Evolutionary conservation across 1,140 invertebrate species (phyloP), one percentile per base, ranked within the genome.

Genomic region (Drosophila kepulauana): DNA sequence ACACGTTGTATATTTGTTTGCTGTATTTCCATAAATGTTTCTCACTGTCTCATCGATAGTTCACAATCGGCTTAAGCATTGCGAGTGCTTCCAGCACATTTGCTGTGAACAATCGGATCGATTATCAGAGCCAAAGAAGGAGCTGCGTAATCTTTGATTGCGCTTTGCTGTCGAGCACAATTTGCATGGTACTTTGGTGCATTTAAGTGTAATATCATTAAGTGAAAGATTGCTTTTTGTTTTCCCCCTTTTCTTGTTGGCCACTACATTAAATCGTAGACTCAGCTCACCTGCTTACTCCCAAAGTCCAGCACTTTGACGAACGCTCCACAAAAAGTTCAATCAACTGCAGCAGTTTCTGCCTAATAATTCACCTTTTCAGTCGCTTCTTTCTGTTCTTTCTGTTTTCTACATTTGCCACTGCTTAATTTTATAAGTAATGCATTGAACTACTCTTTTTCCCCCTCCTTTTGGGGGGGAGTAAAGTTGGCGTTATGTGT

Each of bases 401-500:
- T 86, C 64, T 59, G 45, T 67, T 80, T 78, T 70, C 58, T 33
- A 25, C 67, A 28, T 51, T 72, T 65, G 82, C 71, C 72, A 87
- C 82, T 86, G 75, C 70, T 87, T 87, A 86, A 86, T 86, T 79
- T 79, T 86, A 82, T 82, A 79, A 77, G 82, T 87, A 86, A 79
- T 75, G 75, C 71, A 78, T 84, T 79, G 45, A 56, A 61, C 62
- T 75, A 64, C 41, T 70, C 70, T 73, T 72, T 66, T 52, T 51
- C 6, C 6, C 35, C 8, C 20, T 41, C 10, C 33, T 33, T 8
- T 64, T 38, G 7, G 38, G 13, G 43, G 16, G 5, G 35, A 10
- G 7, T 20, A 3, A 10, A 30, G 35, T 35, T 58, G 56, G 56
- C 16, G 35, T 43, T 20, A 20, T 28, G 25, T 16, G 20, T 61